Percentiles rank a stretch among this genome's conserved stretches.
Evolutionary conservation across 2,888 invertebrate genomes (phyloP).

Genomic region (Drosophila lutescens): DNA sequence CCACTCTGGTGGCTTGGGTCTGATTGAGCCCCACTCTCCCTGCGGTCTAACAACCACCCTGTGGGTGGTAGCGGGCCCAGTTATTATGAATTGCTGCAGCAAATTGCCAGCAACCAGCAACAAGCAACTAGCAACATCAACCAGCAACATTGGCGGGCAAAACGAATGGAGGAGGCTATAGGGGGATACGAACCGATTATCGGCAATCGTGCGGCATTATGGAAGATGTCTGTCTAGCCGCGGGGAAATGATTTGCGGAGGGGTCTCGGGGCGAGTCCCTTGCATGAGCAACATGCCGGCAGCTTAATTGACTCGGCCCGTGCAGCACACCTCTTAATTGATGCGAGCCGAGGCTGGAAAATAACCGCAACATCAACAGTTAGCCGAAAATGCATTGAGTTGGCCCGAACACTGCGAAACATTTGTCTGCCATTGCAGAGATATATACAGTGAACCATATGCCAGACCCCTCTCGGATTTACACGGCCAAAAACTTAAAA

Average conservation of each 20-base stretch:
- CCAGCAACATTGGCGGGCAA: slow-evolving; percentile 25
- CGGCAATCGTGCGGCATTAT: slow-evolving; percentile 52
- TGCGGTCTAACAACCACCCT: slow-evolving; percentile 71
- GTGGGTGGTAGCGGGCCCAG: slow-evolving; percentile 77
- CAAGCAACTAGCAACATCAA: slow-evolving; percentile 29
- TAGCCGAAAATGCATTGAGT: slow-evolving; percentile 59
- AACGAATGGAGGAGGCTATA: slow-evolving; percentile 25
- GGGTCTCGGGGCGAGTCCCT: slow-evolving; percentile 4
- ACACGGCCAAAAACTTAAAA: background rate
- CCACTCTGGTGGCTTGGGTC: slow-evolving; percentile 55
- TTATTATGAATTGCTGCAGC: slow-evolving; percentile 78
- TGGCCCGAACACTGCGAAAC: slow-evolving; percentile 34
- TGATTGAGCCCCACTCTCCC: slow-evolving; percentile 39
- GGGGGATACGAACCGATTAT: slow-evolving; percentile 37
- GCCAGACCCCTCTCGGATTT: background rate
- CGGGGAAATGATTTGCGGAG: slow-evolving; percentile 8
- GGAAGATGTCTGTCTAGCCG: slow-evolving; percentile 55
- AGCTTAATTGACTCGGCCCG: slow-evolving; percentile 66
- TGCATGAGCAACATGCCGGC: slow-evolving; percentile 24
- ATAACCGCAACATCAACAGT: slow-evolving; percentile 69
- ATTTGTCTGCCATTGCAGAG: slow-evolving; percentile 33
- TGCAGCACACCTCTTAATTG: slow-evolving; percentile 71
- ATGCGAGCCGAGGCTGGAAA: slow-evolving; percentile 52
- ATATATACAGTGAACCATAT: background rate
- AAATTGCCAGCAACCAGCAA: slow-evolving; percentile 59